Percentiles rank a stretch among this genome's conserved stretches.
These are phyloP conservation scores for Centropyge bicolor DNA, from an alignment of 2,797 vertebrate genomes.

Conservation along the genomic window DNA sequence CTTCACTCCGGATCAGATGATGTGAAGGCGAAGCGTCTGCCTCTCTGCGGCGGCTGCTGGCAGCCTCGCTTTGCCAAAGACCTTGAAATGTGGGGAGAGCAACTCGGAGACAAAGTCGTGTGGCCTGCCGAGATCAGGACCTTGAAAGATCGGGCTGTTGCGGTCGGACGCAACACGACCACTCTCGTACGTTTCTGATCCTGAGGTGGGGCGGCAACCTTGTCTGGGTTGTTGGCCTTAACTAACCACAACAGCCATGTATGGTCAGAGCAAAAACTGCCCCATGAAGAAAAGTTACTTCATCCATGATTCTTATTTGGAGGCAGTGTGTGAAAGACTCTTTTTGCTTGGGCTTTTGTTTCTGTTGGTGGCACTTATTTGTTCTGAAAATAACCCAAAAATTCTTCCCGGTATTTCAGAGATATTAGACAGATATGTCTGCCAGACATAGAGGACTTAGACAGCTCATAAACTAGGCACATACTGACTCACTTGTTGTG, in stretches of 20 bases:
- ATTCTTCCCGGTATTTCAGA: neutral
- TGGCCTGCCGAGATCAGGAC: slow-evolving; percentile 38
- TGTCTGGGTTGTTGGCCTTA: slow-evolving; percentile 23
- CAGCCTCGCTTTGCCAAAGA: slow-evolving; percentile 37
- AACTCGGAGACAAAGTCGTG: slow-evolving; percentile 48
- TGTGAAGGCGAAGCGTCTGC: slow-evolving; percentile 42
- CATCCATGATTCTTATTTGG: neutral
- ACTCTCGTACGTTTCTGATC: slow-evolving; percentile 12
- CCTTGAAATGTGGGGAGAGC: slow-evolving; percentile 58
- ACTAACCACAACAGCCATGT: slow-evolving; percentile 48
- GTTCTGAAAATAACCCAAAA: neutral
- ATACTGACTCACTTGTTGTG: neutral
- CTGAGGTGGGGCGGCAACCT: slow-evolving; percentile 3
- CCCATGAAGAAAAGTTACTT: neutral
- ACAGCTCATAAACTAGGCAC: accelerated
- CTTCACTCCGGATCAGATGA: slow-evolving; percentile 26
- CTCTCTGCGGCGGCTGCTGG: slow-evolving; percentile 37
- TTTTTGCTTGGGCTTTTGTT: neutral
- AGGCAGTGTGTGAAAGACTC: neutral
- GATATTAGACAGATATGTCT: neutral
- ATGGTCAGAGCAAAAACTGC: slow-evolving; percentile 19
- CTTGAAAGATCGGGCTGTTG: slow-evolving; percentile 39
- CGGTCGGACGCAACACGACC: slow-evolving; percentile 43
- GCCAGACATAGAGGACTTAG: neutral
- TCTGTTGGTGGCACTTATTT: neutral